Conservation (phyloP, 2,113 vertebrate genomes). For the Petrocephalus zakoni region DNA sequence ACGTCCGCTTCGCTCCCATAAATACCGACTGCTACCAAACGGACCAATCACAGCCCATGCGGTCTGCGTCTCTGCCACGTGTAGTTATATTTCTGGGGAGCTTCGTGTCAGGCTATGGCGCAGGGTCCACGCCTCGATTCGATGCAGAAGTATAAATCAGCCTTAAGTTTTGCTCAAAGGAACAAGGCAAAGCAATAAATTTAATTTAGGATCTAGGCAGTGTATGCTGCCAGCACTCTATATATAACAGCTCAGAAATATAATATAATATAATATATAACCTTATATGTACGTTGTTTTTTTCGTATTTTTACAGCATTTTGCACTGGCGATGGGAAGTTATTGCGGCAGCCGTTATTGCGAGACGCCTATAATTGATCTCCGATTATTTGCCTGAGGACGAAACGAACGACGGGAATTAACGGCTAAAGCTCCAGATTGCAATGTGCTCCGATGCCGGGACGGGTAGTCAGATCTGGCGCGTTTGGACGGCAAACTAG, state of each 20-base stretch:
- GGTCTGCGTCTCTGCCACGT: neutral
- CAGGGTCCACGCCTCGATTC: neutral
- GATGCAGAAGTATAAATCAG: neutral
- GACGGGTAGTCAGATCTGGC: neutral
- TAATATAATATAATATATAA: neutral
- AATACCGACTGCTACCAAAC: no score
- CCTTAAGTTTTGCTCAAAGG: neutral
- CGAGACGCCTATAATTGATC: neutral
- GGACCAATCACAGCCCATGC: no score
- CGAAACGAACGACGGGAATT: neutral
- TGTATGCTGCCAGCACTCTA: neutral
- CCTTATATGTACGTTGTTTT: neutral
- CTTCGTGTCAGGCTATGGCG: neutral
- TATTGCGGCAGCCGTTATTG: neutral
- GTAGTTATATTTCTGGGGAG: neutral
- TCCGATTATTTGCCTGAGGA: neutral
- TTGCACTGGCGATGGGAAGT: neutral
- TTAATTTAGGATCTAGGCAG: neutral
- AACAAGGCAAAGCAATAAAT: neutral
- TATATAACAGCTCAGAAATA: neutral
- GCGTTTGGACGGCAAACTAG: neutral
- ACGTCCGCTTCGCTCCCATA: no score
- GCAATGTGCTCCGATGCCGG: neutral
- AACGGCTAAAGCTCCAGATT: neutral
- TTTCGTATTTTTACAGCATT: neutral